Evolutionary conservation across 2,888 invertebrate genomes (phyloP).

Genomic region (Ormyrus labotus): DNA sequence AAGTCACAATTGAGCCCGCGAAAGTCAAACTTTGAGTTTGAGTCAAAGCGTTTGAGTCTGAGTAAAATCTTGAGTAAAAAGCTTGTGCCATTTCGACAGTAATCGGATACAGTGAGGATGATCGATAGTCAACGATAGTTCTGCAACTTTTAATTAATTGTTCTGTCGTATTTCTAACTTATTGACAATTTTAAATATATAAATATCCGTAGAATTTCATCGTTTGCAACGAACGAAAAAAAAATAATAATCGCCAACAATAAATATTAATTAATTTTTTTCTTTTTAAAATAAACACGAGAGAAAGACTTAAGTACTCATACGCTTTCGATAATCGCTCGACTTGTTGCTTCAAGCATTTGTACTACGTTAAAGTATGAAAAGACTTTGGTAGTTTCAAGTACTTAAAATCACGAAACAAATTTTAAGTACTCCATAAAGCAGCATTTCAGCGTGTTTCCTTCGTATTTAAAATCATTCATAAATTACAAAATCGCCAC

Average conservation of each 20-base stretch:
- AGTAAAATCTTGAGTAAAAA: constrained; percentile 9
- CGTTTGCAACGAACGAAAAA: no score
- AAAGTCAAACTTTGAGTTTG: neutral
- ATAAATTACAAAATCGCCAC: constrained; percentile 1
- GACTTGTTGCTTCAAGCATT: neutral
- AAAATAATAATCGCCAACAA: no score
- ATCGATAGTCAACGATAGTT: neutral
- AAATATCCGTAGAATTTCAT: neutral
- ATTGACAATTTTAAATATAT: constrained; percentile 11
- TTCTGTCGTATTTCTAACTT: neutral
- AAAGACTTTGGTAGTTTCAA: neutral
- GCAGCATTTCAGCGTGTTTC: no score
- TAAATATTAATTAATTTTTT: no score
- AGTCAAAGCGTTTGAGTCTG: neutral
- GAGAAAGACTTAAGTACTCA: neutral
- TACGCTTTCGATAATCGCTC: neutral
- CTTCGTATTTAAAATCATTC: constrained; percentile 7
- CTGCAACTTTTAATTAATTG: constrained; percentile 38
- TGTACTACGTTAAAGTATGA: neutral
- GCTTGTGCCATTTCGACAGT: constrained; percentile 7
- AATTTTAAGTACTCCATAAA: neutral
- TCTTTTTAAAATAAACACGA: no score
- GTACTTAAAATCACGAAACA: neutral
- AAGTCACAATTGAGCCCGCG: neutral
- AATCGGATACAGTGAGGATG: neutral